Evolutionary conservation across 2,797 vertebrate species (phyloP).

Genomic region (Malurus leucopterus): DNA sequence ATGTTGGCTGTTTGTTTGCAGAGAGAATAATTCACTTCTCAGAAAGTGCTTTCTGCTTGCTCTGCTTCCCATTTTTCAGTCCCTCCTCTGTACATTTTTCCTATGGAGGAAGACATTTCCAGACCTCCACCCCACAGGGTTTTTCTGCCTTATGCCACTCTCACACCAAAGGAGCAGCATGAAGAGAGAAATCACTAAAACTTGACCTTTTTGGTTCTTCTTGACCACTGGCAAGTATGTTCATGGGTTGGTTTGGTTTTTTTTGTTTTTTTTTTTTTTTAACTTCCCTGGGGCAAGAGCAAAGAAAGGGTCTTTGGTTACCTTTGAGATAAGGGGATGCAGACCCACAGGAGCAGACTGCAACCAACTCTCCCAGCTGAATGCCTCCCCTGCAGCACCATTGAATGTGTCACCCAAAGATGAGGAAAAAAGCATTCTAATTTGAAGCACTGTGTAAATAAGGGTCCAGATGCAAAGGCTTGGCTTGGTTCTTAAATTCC

Average conservation of each 20-base stretch:
- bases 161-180: not conserved
- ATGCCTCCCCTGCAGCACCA: not conserved
- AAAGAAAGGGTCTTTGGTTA: not conserved
- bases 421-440: not conserved
- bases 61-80: not conserved
- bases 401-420: not conserved
- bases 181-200: not conserved
- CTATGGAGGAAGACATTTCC: not conserved
- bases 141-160: not conserved
- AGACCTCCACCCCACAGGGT: fast-evolving
- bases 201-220: not conserved
- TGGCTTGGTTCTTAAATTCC: not conserved
- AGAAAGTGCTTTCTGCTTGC: not conserved
- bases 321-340: not conserved
- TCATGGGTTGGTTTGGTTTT: not conserved
- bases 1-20: not conserved
- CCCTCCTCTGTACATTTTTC: fast-evolving
- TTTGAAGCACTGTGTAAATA: not conserved
- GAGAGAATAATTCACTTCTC: not conserved
- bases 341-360: not conserved
- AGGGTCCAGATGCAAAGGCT: not conserved
- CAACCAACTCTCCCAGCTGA: not conserved
- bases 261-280: not conserved
- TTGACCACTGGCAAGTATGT: not conserved
- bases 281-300: not conserved